Evolutionary conservation across 2,888 invertebrate genomes (phyloP), one percentile per base, ranked within the genome.

Genomic region (Drosophila anomalata): DNA sequence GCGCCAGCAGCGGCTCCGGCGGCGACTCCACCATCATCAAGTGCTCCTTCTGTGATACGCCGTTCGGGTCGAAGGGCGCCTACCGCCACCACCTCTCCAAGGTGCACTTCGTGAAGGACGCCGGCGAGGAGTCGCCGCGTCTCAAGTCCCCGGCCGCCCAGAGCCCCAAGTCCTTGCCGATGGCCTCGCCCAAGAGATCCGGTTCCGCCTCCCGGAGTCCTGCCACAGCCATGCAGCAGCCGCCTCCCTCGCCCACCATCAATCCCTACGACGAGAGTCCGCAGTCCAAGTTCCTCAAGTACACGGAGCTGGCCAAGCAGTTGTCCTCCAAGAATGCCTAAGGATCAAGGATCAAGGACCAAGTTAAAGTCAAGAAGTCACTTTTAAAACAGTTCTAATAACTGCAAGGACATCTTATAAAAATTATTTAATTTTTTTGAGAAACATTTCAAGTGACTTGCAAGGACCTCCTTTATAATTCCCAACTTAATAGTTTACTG

Each of bases 221-320:
- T 55, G 82, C 78, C 20, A 63, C 82, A 6, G 57, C 44, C 41
- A 55, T 68, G 6, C 81, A 75, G 53, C 76, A 78, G 22, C 58
- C 59, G 0, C 84, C 82, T 31, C 79, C 90, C 1, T 82, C 85
- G 89, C 91, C 75, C 78, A 94, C 94, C 71, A 92, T 92, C 60
- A 91, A 93, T 91, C 92, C 94, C 33, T 96, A 95, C 90, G 97
- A 97, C 89, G 98, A 98, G 92, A 97, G 97, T 91, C 97, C 97
- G 53, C 97, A 98, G 93, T 97, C 98, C 87, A 99, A 98, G 94
- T 98, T 98, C 94, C 95, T 98, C 87, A 98, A 98, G 93, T 99
- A 99, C 93, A 98, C 98, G 91, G 98, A 99, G 93, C 95, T 99
- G 93, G 99, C 99, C 90, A 98, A 98, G 93, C 98, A 99, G 93